Base-by-base conservation (phyloP, 2,888 invertebrate genomes). In the Xanthorhoe spadicearia region DNA sequence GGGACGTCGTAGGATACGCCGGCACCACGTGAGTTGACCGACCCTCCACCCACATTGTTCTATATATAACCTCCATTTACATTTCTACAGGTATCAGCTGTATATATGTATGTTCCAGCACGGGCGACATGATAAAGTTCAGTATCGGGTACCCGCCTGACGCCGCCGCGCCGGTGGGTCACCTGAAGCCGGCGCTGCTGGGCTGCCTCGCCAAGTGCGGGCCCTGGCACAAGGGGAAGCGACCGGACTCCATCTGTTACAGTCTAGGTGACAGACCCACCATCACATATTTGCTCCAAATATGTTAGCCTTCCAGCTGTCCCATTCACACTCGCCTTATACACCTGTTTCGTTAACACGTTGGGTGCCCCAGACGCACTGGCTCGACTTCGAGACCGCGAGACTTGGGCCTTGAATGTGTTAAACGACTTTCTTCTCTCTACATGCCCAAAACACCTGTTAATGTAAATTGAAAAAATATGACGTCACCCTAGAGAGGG, bases 11-110 rank as follows among this genome's bases (percentile, higher is more conserved):
- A 68, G 96, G 96, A 54, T 97, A 96, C 83, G 97, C 98, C 73
- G 98, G 98, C 6, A 98, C 98, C 13, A 96, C 97, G 79, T 98
- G 96, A 38, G 35, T 1, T n/a, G 1, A 10, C 43, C n/a, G n/a
- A n/a, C n/a, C n/a, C n/a, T n/a, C n/a, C n/a, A n/a, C n/a, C n/a
- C n/a, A n/a, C n/a, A n/a, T n/a, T n/a, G n/a, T 28, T 2, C 28
- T 28, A 28, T 28, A 28, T 28, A 2, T 28, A 28, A 28, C 28
- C 28, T n/a, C n/a, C n/a, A n/a, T n/a, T n/a, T n/a, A n/a, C n/a
- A n/a, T n/a, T n/a, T n/a, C n/a, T n/a, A n/a, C n/a, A n/a, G n/a
- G n/a, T n/a, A n/a, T n/a, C n/a, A n/a, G n/a, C n/a, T n/a, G 38
- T 38, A 10, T 43, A 13, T 43, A 7, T 32, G 4, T n/a, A 7